Evolutionary conservation across 2,113 vertebrate genomes (phyloP).

Genomic region (Saccopteryx bilineata): DNA sequence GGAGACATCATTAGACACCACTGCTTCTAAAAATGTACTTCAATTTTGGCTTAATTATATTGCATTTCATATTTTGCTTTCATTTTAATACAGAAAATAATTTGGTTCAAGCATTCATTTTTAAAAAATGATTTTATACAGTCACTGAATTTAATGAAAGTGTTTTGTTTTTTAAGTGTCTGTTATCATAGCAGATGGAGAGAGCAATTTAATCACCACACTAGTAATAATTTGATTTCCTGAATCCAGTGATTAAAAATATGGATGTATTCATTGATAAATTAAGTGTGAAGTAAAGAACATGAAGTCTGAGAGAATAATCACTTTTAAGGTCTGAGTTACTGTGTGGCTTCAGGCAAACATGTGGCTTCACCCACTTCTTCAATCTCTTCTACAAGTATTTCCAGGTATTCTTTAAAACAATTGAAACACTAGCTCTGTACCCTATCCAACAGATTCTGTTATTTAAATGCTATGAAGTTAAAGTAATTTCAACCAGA

Average conservation of each 20-base stretch:
- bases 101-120: background rate
- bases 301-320: constrained; percentile 52
- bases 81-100: constrained; percentile 2
- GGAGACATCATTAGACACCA: background rate
- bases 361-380: background rate
- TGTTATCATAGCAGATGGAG: constrained; percentile 70
- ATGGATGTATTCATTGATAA: constrained; percentile 65
- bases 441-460: background rate
- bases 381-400: constrained; percentile 40
- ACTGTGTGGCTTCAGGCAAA: constrained; percentile 33
- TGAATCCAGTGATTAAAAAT: constrained; percentile 70
- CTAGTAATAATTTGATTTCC: constrained; percentile 82
- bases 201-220: constrained; percentile 73
- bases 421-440: background rate
- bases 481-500: background rate
- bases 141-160: constrained; percentile 20
- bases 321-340: constrained; percentile 53
- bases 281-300: constrained; percentile 72
- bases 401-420: background rate
- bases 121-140: background rate
- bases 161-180: constrained; percentile 40
- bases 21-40: background rate
- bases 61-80: background rate
- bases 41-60: constrained; percentile 10
- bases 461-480: background rate